Evolutionary conservation across 2,113 vertebrate species (phyloP).

Genomic region (Eupsittula cactorum): DNA sequence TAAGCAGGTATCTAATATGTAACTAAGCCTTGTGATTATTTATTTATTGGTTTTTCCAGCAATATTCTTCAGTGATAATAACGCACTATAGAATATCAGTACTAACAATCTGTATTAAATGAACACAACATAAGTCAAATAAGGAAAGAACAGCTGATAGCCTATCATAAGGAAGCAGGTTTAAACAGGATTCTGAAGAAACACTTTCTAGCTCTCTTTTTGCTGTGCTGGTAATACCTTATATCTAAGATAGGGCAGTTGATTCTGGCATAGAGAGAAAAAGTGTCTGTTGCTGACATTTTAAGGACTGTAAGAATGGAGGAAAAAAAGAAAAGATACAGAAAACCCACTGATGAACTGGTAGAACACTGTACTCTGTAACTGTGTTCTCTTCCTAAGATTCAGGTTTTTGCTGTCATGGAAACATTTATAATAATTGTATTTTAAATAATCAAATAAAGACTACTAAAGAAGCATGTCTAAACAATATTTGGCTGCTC

Average conservation of each 20-base stretch:
- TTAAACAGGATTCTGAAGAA: neutral
- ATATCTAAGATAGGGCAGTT: neutral
- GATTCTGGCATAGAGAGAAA: neutral
- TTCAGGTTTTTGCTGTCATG: neutral
- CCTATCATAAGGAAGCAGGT: neutral
- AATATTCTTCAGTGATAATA: neutral
- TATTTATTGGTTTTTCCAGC: neutral
- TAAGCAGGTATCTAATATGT: neutral
- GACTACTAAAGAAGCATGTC: neutral
- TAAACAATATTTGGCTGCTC: neutral
- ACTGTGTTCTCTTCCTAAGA: neutral
- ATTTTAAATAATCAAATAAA: neutral
- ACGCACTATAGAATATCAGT: neutral
- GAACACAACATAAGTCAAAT: neutral
- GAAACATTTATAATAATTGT: neutral
- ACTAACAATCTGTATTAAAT: neutral
- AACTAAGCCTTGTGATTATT: neutral
- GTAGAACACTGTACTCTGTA: neutral
- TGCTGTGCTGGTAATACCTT: neutral
- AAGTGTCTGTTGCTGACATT: neutral
- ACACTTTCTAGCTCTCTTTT: neutral
- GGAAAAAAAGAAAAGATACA: neutral
- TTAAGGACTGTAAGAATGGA: neutral
- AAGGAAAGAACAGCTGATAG: neutral
- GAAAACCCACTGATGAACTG: neutral